Evolutionary conservation across 2,888 invertebrate genomes (phyloP), one percentile per base, ranked within the genome.

Genomic region (Schrankia costaestrigalis): DNA sequence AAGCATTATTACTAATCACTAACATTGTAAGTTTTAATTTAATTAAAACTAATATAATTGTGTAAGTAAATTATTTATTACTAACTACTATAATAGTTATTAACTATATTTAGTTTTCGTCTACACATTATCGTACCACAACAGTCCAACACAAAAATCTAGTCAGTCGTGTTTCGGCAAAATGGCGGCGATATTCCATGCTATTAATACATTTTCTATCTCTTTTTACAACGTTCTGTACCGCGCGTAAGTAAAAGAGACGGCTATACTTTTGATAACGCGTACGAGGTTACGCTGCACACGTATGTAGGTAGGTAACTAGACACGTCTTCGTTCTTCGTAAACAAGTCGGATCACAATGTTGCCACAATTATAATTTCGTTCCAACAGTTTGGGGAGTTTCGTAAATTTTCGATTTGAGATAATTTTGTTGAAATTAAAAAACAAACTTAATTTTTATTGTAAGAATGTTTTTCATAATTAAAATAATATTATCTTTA

Each of bases 301-400:
- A 85, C 85, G 86, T 85, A 85, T 51, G 56, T 58, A 85, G 81
- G 86, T 85, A 85, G 55, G 56, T 58, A 85, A 82, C 68, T 71
- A 82, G 83, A 85, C 85, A 85, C 85, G 85, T 85, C 83, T 79
- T 78, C 78, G 76, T 70, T 77, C 72, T 73, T 78, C 77, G 81
- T 84, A 85, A 86, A 85, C 84, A 86, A 84, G 73, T 70, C 59
- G 56, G 61, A 58, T 48, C 38, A 29, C 46, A 54, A 72, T 77
- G 78, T 76, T 84, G 77, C 83, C 75, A 77, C 58, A 39, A 63
- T 50, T 36, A 33, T 26, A 15, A 31, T 40, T 41, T 37, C 32
- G 31, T 35, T 33, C 51, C 58, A 31, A 34, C 22, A 26, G 22
- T 37, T 34, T 5, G 14, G 35, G 55, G 47, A 39, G 37, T 1